These are phyloP conservation scores for Actenoides lindsayi DNA, from an alignment of 2,113 vertebrate species.

Conservation along the genomic window DNA sequence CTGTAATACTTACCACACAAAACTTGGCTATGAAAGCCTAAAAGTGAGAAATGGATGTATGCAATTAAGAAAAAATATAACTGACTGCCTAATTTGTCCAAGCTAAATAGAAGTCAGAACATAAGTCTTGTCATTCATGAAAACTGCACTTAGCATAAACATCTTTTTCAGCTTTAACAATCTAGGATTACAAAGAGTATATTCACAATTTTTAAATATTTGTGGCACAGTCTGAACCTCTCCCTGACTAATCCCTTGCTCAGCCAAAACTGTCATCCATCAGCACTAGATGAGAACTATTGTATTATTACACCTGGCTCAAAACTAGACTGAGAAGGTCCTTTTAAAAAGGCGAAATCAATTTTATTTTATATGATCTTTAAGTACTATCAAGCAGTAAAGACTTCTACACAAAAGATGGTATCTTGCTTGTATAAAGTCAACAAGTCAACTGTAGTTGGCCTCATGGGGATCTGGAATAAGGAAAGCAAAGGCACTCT, in stretches of 20 bases:
- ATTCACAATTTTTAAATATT: slow-evolving; percentile 23
- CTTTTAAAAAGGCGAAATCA: not conserved
- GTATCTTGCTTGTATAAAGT: not conserved
- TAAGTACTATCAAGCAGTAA: not conserved
- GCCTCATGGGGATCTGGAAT: not conserved
- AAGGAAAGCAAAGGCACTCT: not conserved
- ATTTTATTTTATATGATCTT: not conserved
- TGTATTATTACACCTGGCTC: not conserved
- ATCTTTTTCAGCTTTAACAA: slow-evolving; percentile 5
- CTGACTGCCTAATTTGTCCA: not conserved
- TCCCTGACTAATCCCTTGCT: slow-evolving; percentile 17
- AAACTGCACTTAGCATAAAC: not conserved
- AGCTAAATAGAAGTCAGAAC: slow-evolving; percentile 8
- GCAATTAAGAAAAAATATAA: slow-evolving; percentile 22
- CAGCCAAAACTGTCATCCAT: slow-evolving; percentile 12
- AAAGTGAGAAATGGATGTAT: not conserved
- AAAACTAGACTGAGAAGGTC: not conserved
- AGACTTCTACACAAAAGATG: not conserved
- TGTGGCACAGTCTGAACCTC: slow-evolving; percentile 1
- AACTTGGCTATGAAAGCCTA: not conserved
- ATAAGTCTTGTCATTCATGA: slow-evolving; percentile 26
- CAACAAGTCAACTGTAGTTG: not conserved
- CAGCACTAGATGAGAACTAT: not conserved
- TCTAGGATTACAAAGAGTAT: slow-evolving; percentile 24
- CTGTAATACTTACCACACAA: not conserved